Evolutionary conservation across 1,140 invertebrate genomes (phyloP).

Genomic region (Argopecten irradians): DNA sequence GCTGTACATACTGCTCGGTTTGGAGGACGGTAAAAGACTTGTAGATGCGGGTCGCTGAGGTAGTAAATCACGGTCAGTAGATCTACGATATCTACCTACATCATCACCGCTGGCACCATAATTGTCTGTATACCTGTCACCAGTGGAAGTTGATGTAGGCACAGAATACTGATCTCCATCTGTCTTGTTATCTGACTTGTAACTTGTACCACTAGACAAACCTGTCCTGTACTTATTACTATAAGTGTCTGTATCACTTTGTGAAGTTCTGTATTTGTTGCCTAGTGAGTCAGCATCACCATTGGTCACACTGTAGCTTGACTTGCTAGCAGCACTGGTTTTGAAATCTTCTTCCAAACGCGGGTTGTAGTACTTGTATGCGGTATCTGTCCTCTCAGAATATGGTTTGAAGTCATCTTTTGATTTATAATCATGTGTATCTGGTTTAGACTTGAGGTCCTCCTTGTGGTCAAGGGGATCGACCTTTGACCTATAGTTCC

Average conservation of each 20-base stretch:
- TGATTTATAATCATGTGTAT: not conserved
- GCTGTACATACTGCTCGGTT: not conserved
- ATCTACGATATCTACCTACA: not conserved
- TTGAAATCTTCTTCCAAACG: not conserved
- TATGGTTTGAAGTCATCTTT: not conserved
- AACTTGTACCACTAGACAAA: not conserved
- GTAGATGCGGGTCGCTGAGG: not conserved
- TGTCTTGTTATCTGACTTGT: not conserved
- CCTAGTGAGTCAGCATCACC: not conserved
- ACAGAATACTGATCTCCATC: not conserved
- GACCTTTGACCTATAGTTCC: not conserved
- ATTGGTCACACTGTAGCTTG: not conserved
- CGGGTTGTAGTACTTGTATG: not conserved
- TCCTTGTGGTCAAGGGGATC: not conserved
- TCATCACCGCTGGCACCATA: not conserved
- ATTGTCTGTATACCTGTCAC: not conserved
- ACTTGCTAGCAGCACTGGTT: not conserved
- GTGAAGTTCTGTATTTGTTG: not conserved
- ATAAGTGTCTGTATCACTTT: not conserved
- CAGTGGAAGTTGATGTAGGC: not conserved
- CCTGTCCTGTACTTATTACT: not conserved
- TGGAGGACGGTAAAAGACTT: constrained; percentile 16
- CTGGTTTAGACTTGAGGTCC: not conserved
- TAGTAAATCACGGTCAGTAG: not conserved
- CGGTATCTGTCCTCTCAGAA: not conserved